Base-by-base conservation (phyloP, 2,888 invertebrate species). In the Anorthoa munda region DNA sequence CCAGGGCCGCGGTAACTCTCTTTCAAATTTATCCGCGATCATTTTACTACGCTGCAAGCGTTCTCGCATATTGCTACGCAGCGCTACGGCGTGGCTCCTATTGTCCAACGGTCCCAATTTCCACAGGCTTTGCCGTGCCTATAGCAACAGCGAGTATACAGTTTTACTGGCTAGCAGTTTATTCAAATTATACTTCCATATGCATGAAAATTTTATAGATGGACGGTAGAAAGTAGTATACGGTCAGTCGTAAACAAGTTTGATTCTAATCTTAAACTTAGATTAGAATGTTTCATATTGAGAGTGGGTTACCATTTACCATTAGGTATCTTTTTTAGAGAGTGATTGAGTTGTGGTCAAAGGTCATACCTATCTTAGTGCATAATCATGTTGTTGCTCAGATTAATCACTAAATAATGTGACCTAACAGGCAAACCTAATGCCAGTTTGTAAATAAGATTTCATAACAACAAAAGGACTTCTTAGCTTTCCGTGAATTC, bases 161-260 rank as follows among this genome's bases (percentile, higher is more conserved):
- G n/a, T n/a, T n/a, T n/a, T 51, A 17, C 51, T n/a, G n/a, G 51
- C n/a, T 15, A 18, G 4, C 18, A 21, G 2, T 75, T 51, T 55
- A 11, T 31, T 58, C 59, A 69, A 76, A 63, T 65, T 53, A 18
- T 58, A 9, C 67, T 64, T 46, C 53, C 64, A 65, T 46, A 51
- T 64, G 18, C 21, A 81, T 75, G 23, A 64, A 9, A 39, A 50
- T 64, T 78, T 76, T 64, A 75, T 56, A 18, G 64, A 46, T 50
- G 11, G 26, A 26, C 17, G 4, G 55, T 51, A 50, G 18, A 60
- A 53, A 15, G 55, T 50, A 67, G n/a, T 68, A 67, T 60, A 81
- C 65, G 55, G 60, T 50, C 21, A 50, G 31, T 81, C 76, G 64
- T 78, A 67, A 78, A 75, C 15, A 23, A 75, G 21, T 39, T 77